A percentile compares a stretch with the other conserved stretches of the same genome.
phyloP scores from a whole-genome alignment of 2,888 invertebrate species.

The Arge pagana region DNA sequence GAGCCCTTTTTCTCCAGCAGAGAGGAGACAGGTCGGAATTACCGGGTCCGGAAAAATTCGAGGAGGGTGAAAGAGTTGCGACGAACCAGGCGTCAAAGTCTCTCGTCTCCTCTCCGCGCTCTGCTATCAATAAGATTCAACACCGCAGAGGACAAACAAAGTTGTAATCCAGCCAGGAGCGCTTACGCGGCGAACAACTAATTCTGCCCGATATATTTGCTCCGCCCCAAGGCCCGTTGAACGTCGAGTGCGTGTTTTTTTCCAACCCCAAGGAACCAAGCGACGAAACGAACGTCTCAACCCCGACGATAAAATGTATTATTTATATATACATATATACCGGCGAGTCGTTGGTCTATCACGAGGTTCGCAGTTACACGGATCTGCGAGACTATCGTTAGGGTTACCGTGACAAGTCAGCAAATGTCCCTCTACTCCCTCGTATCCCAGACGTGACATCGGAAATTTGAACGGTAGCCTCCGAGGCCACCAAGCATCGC shows the following conservation, averaged over 20 bases:
- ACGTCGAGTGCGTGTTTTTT: conserved; percentile 4
- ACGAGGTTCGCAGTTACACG: conserved; percentile 14
- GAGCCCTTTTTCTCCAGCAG: too few species aligned
- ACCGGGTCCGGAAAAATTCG: too few species aligned
- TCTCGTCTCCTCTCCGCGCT: too few species aligned
- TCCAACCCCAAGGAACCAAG: conserved; percentile 8
- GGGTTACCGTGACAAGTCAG: conserved; percentile 19
- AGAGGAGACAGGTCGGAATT: too few species aligned
- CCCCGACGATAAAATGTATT: conserved; percentile 20
- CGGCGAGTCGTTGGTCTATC: background rate
- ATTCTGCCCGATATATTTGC: conserved; percentile 41
- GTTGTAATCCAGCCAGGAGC: conserved; percentile 42
- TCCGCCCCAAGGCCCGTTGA: conserved; percentile 25
- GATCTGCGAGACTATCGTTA: conserved; percentile 9
- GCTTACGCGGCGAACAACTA: conserved; percentile 33
- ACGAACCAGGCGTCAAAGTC: too few species aligned
- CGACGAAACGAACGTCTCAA: conserved; percentile 12
- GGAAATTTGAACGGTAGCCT: background rate
- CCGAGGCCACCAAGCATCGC: background rate
- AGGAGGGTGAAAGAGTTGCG: too few species aligned
- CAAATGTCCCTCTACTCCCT: conserved; percentile 7
- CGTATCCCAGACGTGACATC: conserved; percentile 2
- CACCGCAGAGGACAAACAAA: conserved; percentile 41
- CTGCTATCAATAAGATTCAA: too few species aligned
- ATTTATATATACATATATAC: conserved; percentile 8